phyloP scores from a whole-genome alignment of 2,797 vertebrate species.

The Lacerta viridis region DNA sequence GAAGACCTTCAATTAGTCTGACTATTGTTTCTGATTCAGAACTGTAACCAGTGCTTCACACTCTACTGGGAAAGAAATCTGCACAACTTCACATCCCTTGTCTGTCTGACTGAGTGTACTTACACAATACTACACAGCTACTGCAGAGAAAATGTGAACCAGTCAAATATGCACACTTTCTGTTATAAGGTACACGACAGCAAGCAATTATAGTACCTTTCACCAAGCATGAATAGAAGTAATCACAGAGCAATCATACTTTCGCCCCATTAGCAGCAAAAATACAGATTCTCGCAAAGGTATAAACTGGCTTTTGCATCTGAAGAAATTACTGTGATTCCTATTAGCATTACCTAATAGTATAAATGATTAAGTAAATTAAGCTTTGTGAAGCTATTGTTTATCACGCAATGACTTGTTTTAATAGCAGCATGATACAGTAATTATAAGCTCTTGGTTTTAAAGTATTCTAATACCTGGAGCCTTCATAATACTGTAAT shows the following conservation, averaged over 20 bases:
- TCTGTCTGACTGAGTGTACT: slow-evolving; percentile 17
- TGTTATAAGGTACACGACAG: slow-evolving; percentile 51
- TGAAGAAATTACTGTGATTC: slow-evolving; percentile 47
- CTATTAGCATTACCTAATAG: slow-evolving; percentile 41
- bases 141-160: slow-evolving; percentile 45
- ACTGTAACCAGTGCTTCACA: slow-evolving; percentile 31
- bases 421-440: slow-evolving; percentile 31
- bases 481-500: slow-evolving; percentile 6
- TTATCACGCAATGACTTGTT: slow-evolving; percentile 42
- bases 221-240: slow-evolving; percentile 59
- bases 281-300: slow-evolving; percentile 56
- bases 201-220: slow-evolving; percentile 71
- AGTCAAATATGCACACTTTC: slow-evolving; percentile 37
- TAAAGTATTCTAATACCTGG: neutral
- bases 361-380: slow-evolving; percentile 50
- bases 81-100: neutral
- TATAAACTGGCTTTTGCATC: slow-evolving; percentile 39
- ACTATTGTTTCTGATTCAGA: slow-evolving; percentile 16
- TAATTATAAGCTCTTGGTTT: slow-evolving; percentile 33
- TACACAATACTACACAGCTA: slow-evolving; percentile 34
- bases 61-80: slow-evolving; percentile 17
- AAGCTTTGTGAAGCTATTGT: slow-evolving; percentile 23
- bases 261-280: slow-evolving; percentile 65
- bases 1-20: slow-evolving; percentile 13
- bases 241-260: slow-evolving; percentile 67